Evolutionary conservation across 53 echinoderm and acorn worm species (phyloP), one percentile per base, ranked within the genome.

Genomic region (Paelopatides confundens): DNA sequence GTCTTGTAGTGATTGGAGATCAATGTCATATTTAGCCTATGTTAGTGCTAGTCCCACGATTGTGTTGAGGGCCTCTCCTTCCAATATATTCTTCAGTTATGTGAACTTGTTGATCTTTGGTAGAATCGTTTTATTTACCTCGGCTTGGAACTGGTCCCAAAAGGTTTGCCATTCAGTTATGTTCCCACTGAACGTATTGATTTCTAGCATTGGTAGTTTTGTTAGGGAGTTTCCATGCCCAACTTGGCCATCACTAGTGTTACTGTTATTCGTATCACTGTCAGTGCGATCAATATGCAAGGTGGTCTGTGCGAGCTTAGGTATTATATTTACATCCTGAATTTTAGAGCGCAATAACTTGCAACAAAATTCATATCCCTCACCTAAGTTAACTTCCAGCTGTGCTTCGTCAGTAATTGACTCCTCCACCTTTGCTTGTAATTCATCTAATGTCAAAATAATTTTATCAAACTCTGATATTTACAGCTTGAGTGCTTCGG

Each of bases 91-190:
- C 11, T 23, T 46, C 62, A 86, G 11, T 38, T 82, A 86, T 8
- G 86, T 86, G 30, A 86, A 86, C 35, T 86, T 86, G 83, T 63
- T 27, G 62, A 32, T 14, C 35, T 35, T 82, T 82, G 83, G 63
- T 26, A 82, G 62, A 0, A 13, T 86, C 10, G 86, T 69, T 14
- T 27, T 86, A 36, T 69, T 48, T 8, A 69, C 68, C 4, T 24
- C 67, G 18, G 85, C 85, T 21, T 69, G 12, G 52, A 69, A 86
- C 52, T 67, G 2, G 32, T 86, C 49, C 86, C 70, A 86, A 29
- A 39, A 67, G 17, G 69, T 86, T 29, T 68, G 58, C 58, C 58
- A 0, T 23, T 58, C 58, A 58, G 58, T 58, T 64, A 58, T 58
- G 58, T 58, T 21, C 2, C 58, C 15, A n/a, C n/a, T n/a, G n/a